A percentile compares a stretch with the other conserved stretches of the same genome.
phyloP scores from a whole-genome alignment of 2,797 vertebrate species.

The Smutsia gigantea region DNA sequence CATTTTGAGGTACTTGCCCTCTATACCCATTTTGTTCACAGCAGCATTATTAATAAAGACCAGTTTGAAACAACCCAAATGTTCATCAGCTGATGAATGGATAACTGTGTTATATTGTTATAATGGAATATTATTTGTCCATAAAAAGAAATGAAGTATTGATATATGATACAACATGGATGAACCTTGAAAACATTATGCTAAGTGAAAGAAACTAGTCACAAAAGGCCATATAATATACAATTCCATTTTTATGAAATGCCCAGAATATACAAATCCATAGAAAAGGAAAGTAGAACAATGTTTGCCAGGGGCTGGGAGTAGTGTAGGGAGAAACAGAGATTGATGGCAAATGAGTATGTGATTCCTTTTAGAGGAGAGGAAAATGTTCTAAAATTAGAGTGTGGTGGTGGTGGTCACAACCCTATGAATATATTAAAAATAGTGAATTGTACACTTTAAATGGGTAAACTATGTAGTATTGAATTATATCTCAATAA shows the following conservation, averaged over 20 bases:
- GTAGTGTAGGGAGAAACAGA: background rate
- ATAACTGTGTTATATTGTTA: background rate
- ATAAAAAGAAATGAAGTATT: background rate
- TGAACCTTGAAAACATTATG: constrained; percentile 5
- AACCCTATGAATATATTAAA: background rate
- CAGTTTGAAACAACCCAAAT: background rate
- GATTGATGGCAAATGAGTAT: background rate
- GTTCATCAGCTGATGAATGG: background rate
- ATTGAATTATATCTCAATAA: background rate
- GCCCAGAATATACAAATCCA: background rate
- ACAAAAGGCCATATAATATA: background rate
- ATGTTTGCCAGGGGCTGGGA: background rate
- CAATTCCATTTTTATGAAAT: background rate
- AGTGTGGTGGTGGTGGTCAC: background rate
- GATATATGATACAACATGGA: background rate
- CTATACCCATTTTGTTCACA: background rate
- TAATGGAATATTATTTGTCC: background rate
- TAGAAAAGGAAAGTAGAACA: background rate
- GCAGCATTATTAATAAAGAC: background rate
- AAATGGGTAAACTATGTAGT: background rate
- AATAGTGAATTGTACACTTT: background rate
- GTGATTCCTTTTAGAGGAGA: background rate
- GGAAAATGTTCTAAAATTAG: background rate
- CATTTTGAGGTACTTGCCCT: too few species aligned
- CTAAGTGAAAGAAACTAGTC: constrained; percentile 2